Evolutionary conservation across 2,888 invertebrate genomes (phyloP).

Genomic region (Chorisops tibialis): DNA sequence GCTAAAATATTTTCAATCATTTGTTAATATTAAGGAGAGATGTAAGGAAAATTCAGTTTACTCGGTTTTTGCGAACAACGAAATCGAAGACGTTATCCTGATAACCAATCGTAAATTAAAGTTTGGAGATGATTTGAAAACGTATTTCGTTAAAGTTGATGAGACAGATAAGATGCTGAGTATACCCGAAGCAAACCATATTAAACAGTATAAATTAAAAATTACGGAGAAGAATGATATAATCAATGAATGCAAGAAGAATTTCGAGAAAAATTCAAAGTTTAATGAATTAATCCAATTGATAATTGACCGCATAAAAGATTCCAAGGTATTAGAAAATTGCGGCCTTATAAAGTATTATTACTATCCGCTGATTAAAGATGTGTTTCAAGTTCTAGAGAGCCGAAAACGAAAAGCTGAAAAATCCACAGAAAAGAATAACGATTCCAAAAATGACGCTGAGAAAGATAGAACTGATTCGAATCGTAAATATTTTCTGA

Average conservation of each 20-base stretch:
- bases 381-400: not conserved
- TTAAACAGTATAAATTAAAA: too few relatives aligned
- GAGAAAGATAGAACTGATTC: not conserved
- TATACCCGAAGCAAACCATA: too few relatives aligned
- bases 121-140: not conserved
- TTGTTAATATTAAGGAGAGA: not conserved
- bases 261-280: not conserved
- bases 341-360: not conserved
- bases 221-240: too few relatives aligned
- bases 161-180: not conserved
- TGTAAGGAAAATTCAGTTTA: not conserved
- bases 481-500: not conserved
- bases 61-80: not conserved
- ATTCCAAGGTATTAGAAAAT: not conserved
- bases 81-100: constrained; percentile 7
- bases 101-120: not conserved
- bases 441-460: too few relatives aligned
- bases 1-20: constrained; percentile 15
- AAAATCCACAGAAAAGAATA: too few relatives aligned
- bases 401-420: too few relatives aligned
- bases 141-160: not conserved
- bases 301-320: not conserved
- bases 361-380: not conserved
- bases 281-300: not conserved
- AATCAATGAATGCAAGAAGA: not conserved